A percentile compares a stretch with the other conserved stretches of the same genome.
Conservation (phyloP, 2,888 invertebrate genomes). For the Cephus runcator region DNA sequence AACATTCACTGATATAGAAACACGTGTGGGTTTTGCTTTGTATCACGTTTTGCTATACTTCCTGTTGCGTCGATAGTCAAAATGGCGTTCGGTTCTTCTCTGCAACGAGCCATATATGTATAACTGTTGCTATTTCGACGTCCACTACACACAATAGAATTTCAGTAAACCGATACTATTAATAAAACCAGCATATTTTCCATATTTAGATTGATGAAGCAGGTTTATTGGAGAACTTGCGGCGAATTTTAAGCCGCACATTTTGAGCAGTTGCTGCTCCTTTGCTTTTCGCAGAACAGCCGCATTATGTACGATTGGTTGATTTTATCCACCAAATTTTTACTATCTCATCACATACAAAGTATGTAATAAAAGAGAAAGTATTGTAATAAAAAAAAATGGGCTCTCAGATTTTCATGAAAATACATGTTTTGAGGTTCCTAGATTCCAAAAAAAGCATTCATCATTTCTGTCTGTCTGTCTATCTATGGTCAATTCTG, state of each 20-base stretch:
- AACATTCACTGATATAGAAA: slow-evolving; percentile 24
- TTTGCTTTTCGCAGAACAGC: slow-evolving; percentile 22
- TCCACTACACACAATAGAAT: slow-evolving; percentile 21
- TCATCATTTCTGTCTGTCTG: no score
- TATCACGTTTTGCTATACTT: slow-evolving; percentile 11
- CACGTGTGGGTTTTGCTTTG: slow-evolving; percentile 14
- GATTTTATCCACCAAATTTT: slow-evolving; percentile 22
- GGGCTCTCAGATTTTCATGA: no score
- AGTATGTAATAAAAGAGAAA: no score
- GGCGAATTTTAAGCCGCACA: slow-evolving; percentile 19
- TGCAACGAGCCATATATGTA: slow-evolving; percentile 2
- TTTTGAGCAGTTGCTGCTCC: slow-evolving; percentile 25
- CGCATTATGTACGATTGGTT: slow-evolving; percentile 18
- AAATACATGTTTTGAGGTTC: no score
- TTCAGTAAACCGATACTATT: slow-evolving; percentile 21
- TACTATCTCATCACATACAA: background rate
- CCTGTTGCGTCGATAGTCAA: slow-evolving; percentile 22
- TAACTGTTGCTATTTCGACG: slow-evolving; percentile 17
- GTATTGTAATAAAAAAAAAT: no score
- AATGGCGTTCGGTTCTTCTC: slow-evolving; percentile 16
- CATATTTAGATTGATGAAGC: background rate
- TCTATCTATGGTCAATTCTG: no score
- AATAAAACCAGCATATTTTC: slow-evolving; percentile 24
- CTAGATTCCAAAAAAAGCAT: no score
- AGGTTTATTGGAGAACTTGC: slow-evolving; percentile 13